Base-by-base conservation (phyloP, 1,140 invertebrate genomes). In the Sinella curviseta region DNA sequence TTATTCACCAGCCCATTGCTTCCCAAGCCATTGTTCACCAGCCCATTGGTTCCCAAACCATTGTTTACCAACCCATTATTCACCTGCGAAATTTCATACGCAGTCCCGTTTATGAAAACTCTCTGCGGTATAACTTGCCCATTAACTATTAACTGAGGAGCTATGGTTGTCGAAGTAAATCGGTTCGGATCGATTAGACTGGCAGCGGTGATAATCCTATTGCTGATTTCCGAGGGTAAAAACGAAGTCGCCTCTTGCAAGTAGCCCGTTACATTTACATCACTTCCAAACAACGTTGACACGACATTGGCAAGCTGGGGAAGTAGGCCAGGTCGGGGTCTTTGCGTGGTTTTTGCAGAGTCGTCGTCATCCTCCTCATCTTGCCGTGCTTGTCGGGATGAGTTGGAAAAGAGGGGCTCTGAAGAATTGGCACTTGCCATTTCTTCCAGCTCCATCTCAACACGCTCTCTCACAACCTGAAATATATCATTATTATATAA, bases 201-300 rank as follows among this genome's bases (percentile, higher is more conserved):
- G 3, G 35, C 35, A 2, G 39, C 74, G 14, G 12, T 17, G 3
- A 75, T 30, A 8, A 75, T 24, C 28, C 28, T 2, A 28, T 48
- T 36, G n/a, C 34, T 28, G 2, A 75, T 17, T 2, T 77, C 76
- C 35, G 36, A 28, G 4, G 82, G 82, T 26, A 82, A 65, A 16
- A 82, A 57, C 31, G 33, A 65, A 16, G 77, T 34, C 2, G 82
- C 82, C 2, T 54, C 31, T 67, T 80, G 77, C 1, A 82, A 79
- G 36, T 82, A 82, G 4, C 77, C 73, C 0, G 82, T 82, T 34
- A 82, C 60, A 31, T 82, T 82, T 28, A 82, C 57, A 31, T 82
- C 80, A 12, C 78, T 76, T 3, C 82, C 82, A 70, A 84, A 82
- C 1, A 84, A 67, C 1, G 81, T 77, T 80, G 82, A 81, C 34